Base-by-base conservation (phyloP, 2,888 invertebrate genomes). In the Synergus laeviventris region DNA sequence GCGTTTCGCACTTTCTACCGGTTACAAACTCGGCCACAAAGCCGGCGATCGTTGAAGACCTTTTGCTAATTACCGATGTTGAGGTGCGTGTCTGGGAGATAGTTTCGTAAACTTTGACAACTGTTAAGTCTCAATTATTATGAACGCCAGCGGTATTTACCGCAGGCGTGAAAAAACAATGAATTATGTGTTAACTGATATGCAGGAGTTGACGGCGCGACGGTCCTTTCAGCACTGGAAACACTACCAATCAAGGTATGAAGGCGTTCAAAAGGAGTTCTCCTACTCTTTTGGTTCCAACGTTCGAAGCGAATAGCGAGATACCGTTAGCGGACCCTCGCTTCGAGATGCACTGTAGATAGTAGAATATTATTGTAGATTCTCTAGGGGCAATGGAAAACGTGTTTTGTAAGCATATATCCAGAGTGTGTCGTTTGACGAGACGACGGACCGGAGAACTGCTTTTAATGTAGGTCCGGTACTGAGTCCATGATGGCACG, bases 171-270 rank as follows among this genome's bases (percentile, higher is more conserved):
- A 31, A 11, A 42, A 49, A 70, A 24, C 11, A 62, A 49, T 45
- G n/a, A 70, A 11, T 49, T 49, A 49, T 49, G n/a, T 49, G 49
- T n/a, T 42, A 42, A 12, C 42, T 14, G 42, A 39, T 38, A 62
- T n/a, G 18, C 14, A 62, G 62, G 31, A 79, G 76, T 54, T 78
- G 61, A 62, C 80, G 54, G 73, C 62, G 70, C 81, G 79, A 81
- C 82, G 78, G 81, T 80, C 79, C 76, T 74, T 73, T 61, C 76
- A 77, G 76, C 56, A 85, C 85, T 85, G 81, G 21, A 21, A 56
- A 80, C 82, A 83, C 82, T 84, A 84, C 85, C 87, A 84, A 87
- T 87, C 84, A 86, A 86, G 86, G 86, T 31, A 49, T 70, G 49
- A 70, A 70, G 39, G 24, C 66, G 31, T 45, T 66, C 42, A 66